Conservation (phyloP, 2,888 invertebrate species). For the Dryadula phaetusa region DNA sequence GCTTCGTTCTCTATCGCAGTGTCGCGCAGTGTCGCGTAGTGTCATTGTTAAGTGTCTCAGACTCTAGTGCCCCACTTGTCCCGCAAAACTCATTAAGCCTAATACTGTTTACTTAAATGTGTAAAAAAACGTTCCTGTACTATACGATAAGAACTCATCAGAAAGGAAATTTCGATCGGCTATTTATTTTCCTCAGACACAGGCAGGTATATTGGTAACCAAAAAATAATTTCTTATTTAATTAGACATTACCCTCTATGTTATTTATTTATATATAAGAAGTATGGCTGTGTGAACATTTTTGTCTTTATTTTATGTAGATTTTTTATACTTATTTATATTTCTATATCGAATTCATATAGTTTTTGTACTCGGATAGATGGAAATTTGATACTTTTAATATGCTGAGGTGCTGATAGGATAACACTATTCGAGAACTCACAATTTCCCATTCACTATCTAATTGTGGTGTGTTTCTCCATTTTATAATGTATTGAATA, state of each 20-base stretch:
- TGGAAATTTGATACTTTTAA: conserved; percentile 40
- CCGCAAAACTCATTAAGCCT: conserved; percentile 39
- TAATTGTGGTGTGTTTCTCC: conserved; percentile 50
- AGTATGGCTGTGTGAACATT: conserved; percentile 81
- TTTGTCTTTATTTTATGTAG: conserved; percentile 73
- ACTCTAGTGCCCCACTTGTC: conserved; percentile 41
- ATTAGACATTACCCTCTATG: conserved; percentile 58
- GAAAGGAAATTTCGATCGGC: conserved; percentile 10
- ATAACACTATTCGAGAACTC: conserved; percentile 46
- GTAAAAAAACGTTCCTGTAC: conserved; percentile 53
- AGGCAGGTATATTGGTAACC: conserved; percentile 62
- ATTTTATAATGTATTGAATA: conserved; percentile 41
- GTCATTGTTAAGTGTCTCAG: not conserved
- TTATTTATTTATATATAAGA: conserved; percentile 72
- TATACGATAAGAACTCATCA: conserved; percentile 51
- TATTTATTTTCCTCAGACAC: conserved; percentile 50
- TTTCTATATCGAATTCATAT: conserved; percentile 27
- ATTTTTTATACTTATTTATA: conserved; percentile 41
- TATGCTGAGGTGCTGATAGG: conserved; percentile 75
- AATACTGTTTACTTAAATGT: conserved; percentile 42
- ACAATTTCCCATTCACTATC: conserved; percentile 36
- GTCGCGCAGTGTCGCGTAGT: not conserved
- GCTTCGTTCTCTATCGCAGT: not conserved
- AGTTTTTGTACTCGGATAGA: conserved; percentile 11
- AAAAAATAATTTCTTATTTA: conserved; percentile 72